Evolutionary conservation across 2,113 vertebrate species (phyloP), one percentile per base, ranked within the genome.

Genomic region (Dipodomys stephensi): DNA sequence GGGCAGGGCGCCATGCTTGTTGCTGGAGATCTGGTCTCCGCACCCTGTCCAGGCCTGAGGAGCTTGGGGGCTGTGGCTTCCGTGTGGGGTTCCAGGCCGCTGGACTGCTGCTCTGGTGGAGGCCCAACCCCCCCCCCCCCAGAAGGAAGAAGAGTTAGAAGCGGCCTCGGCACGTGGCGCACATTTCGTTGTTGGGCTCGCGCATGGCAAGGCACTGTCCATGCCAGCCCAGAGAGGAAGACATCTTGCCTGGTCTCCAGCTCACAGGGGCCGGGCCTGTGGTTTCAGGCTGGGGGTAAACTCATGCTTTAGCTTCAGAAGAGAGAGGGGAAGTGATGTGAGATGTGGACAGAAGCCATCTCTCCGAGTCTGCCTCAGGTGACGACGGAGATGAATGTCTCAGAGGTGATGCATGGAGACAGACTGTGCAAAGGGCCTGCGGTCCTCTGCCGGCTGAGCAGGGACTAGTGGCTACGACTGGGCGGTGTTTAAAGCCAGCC

Each of bases 391-490:
- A 57, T 57, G 39, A 39, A 39, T 39, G 39, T 39, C 39, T 39
- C 5, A 39, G 39, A 39, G 39, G 39, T 39, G 18, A 28, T 35
- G 30, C 46, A 80, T 3, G 0, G n/a, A 2, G 65, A 27, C 19
- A 28, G 72, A 8, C 4, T 13, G 28, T 88, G 77, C 65, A 80
- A 77, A 88, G 92, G 82, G 57, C 78, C 91, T 93, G 73, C 44
- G 12, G 60, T 67, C 64, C 15, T 19, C 32, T 23, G 16, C 7
- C 80, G 80, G 69, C 8, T 60, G 15, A 73, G 19, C 27, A 65
- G 87, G 57, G 46, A 49, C n/a, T 7, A 2, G 7, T 32, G 62
- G 88, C 76, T 87, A 9, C 35, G 20, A 19, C 25, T 57, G 4
- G 20, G 25, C 1, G 0, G 18, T 22, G 85, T 68, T 76, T 35